Conservation (phyloP, 2,888 invertebrate genomes). For the Lithophane ornitopus region DNA sequence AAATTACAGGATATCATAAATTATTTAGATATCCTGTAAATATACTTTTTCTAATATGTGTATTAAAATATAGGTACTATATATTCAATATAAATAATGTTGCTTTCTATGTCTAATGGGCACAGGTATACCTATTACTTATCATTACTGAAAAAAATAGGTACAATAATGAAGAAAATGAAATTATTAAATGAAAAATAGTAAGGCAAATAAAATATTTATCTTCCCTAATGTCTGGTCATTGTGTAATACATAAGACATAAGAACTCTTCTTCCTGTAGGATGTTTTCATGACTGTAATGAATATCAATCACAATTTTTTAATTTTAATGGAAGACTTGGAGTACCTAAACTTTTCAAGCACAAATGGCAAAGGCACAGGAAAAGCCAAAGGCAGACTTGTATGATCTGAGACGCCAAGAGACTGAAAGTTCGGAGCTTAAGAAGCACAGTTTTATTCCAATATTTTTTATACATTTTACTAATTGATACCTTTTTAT, state of each 20-base stretch:
- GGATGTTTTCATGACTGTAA: background rate
- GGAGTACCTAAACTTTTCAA: background rate
- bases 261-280: slow-evolving; percentile 30
- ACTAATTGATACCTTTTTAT: slow-evolving; percentile 11
- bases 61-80: slow-evolving; percentile 31
- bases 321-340: slow-evolving; percentile 10
- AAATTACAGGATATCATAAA: slow-evolving; percentile 42
- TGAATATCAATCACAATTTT: background rate
- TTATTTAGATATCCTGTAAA: slow-evolving; percentile 53
- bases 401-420: slow-evolving; percentile 43
- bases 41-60: slow-evolving; percentile 54
- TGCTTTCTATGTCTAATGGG: slow-evolving; percentile 43
- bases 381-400: slow-evolving; percentile 13
- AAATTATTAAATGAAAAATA: background rate
- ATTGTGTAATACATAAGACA: slow-evolving; percentile 27
- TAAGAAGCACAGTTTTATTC: slow-evolving; percentile 37
- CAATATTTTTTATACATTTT: slow-evolving; percentile 21
- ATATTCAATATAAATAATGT: slow-evolving; percentile 26
- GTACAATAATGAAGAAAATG: slow-evolving; percentile 3
- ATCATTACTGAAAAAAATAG: slow-evolving; percentile 2
- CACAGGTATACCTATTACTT: slow-evolving; percentile 30
- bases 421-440: slow-evolving; percentile 50
- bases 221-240: background rate
- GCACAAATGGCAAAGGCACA: slow-evolving; percentile 24
- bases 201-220: slow-evolving; percentile 1